These are phyloP conservation scores for Berghia stephanieae DNA, from an alignment of 1,140 invertebrate species.

Conservation along the genomic window DNA sequence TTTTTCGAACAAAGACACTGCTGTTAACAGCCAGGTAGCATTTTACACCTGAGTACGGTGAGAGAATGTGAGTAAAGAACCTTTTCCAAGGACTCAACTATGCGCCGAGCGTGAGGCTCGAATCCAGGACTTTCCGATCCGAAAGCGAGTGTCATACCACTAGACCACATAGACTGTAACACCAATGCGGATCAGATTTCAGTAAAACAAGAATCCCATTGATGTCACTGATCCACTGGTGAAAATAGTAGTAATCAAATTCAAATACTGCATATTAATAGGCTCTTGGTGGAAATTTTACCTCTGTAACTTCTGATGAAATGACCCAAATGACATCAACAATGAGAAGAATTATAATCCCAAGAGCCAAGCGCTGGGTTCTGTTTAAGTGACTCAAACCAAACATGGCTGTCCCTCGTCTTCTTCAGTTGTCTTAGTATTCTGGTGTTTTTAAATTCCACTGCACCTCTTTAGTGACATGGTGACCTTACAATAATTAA, in stretches of 20 bases:
- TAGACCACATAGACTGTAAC: neutral
- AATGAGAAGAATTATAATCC: conserved; percentile 79
- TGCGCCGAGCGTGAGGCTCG: no score
- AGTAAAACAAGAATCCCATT: neutral
- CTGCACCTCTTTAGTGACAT: no score
- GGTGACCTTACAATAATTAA: no score
- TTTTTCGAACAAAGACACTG: no score
- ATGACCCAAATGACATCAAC: conserved; percentile 90
- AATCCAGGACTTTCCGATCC: no score
- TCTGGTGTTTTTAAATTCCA: no score
- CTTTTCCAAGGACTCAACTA: no score
- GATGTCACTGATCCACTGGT: neutral
- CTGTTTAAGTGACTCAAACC: conserved; percentile 46
- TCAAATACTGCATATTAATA: neutral
- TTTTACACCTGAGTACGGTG: no score
- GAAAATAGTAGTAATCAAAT: neutral
- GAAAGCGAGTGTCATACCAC: no score
- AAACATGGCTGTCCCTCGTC: conserved; percentile 45
- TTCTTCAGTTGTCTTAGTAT: no score
- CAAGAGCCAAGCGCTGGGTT: conserved; percentile 77
- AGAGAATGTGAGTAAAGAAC: no score
- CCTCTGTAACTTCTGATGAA: conserved; percentile 85
- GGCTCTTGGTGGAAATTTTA: conserved; percentile 65
- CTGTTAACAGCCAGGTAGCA: no score
- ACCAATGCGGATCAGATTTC: neutral